Percentiles rank a stretch among this genome's conserved stretches.
These are phyloP conservation scores for Zoanthus sansibaricus DNA, from an alignment of 92 coral and sea anemone species.

Conservation along the genomic window DNA sequence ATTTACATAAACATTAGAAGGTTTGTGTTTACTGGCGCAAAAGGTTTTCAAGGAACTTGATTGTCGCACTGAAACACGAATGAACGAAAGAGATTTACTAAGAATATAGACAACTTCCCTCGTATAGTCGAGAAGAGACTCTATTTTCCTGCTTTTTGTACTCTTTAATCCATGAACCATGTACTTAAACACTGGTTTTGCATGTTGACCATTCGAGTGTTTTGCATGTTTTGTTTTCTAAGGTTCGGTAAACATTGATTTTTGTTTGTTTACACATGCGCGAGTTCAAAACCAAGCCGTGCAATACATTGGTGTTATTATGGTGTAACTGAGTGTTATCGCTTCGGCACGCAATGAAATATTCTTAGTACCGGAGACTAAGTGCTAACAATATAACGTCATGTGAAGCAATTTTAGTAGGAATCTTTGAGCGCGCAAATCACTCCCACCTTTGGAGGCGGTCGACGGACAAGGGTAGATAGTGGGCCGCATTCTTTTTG, in stretches of 20 bases:
- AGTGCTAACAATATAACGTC: constrained; percentile 45
- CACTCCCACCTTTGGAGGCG: constrained; percentile 19
- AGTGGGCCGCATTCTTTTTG: constrained; percentile 11
- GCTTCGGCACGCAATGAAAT: constrained; percentile 50
- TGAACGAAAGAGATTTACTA: background rate
- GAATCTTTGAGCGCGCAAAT: background rate
- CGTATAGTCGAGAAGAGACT: background rate
- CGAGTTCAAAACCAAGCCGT: constrained; percentile 10
- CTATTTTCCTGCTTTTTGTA: background rate
- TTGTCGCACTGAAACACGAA: constrained; percentile 38
- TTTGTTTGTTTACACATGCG: constrained; percentile 44
- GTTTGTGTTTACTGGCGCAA: constrained; percentile 21
- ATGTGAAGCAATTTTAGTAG: constrained; percentile 29
- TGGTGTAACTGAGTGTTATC: constrained; percentile 51
- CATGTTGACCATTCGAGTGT: background rate
- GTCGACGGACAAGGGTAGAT: constrained; percentile 1
- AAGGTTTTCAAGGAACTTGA: constrained; percentile 22
- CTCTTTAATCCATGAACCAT: background rate
- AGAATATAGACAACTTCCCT: background rate
- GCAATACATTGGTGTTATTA: constrained; percentile 37
- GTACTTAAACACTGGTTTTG: background rate
- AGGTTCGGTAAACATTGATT: constrained; percentile 26
- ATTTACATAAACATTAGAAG: constrained; percentile 44
- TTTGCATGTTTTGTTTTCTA: background rate
- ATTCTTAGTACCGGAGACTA: constrained; percentile 21